phyloP scores from a whole-genome alignment of 2,797 vertebrate genomes.

The Lindbergichthys nudifrons region DNA sequence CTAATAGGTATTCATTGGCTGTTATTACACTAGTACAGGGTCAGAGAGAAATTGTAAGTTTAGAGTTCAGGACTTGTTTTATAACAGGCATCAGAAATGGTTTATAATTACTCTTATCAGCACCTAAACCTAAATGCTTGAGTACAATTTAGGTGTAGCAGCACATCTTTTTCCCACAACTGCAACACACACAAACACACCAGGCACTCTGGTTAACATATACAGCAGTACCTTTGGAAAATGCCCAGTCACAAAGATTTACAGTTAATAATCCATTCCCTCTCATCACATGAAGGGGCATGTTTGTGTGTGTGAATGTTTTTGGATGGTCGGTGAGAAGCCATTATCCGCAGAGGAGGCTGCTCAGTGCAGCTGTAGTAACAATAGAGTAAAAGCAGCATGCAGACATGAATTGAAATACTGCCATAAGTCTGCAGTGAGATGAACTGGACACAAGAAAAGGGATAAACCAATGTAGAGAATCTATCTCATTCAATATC shows the following conservation, averaged over 20 bases:
- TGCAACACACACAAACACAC: neutral
- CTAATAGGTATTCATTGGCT: constrained; percentile 50
- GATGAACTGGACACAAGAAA: neutral
- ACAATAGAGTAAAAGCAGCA: constrained; percentile 57
- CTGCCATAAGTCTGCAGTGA: constrained; percentile 36
- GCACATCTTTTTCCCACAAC: neutral
- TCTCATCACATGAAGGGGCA: neutral
- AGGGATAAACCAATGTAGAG: neutral
- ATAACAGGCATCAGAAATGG: no score
- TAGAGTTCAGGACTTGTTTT: neutral
- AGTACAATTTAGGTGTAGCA: neutral
- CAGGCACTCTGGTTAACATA: constrained; percentile 9
- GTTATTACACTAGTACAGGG: constrained; percentile 19
- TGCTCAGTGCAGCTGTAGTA: constrained; percentile 68
- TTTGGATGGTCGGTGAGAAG: constrained; percentile 16
- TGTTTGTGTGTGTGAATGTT: neutral
- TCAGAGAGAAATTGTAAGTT: neutral
- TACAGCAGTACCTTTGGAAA: constrained; percentile 53
- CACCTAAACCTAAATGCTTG: neutral
- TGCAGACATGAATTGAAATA: constrained; percentile 45
- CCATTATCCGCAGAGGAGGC: constrained; percentile 48
- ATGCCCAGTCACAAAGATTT: constrained; percentile 50
- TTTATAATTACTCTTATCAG: no score
- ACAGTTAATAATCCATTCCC: constrained; percentile 10
- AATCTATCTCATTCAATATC: neutral